Evolutionary conservation across 2,888 invertebrate species (phyloP), one percentile per base, ranked within the genome.

Genomic region (Malachius bipustulatus): DNA sequence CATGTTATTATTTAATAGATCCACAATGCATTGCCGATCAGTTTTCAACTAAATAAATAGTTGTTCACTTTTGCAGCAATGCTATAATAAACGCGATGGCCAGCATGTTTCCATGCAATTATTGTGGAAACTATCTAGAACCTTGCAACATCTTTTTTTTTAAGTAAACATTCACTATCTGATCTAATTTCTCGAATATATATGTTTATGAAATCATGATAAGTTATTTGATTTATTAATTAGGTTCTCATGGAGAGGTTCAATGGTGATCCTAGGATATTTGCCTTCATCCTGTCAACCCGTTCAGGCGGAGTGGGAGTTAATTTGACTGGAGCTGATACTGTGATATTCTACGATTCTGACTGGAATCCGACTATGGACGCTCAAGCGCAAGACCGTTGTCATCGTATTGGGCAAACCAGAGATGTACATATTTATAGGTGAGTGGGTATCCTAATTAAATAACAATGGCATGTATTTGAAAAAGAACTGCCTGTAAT

Each of bases 361-460:
- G 96, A 97, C 67, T 97, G 96, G 97, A 97, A 97, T 73, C 97
- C 97, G 33, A 97, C 96, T 3, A 97, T 98, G 96, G 98, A 98
- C 69, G 96, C 96, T 41, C 90, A 91, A 62, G 90, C 89, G 44
- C 89, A 89, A 65, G 90, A 90, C 67, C 75, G 94, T 49, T 96
- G 96, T 63, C 98, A 99, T 70, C 78, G 98, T 52, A 98, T 99
- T 61, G 98, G 98, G 0, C 98, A 99, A 69, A 98, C 97, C 11
- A 72, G 96, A 49, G 96, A 98, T 72, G 98, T 99, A 43, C 93
- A 96, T 66, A 96, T 98, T 56, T 97, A 91, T 66, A 70, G 77
- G 74, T 73, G 53, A 24, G 36, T 27, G 6, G n/a, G 24, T 8
- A n/a, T n/a, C n/a, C n/a, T n/a, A n/a, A n/a, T n/a, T n/a, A n/a